Base-by-base conservation (phyloP, 2,888 invertebrate genomes). In the Lithosia quadra region DNA sequence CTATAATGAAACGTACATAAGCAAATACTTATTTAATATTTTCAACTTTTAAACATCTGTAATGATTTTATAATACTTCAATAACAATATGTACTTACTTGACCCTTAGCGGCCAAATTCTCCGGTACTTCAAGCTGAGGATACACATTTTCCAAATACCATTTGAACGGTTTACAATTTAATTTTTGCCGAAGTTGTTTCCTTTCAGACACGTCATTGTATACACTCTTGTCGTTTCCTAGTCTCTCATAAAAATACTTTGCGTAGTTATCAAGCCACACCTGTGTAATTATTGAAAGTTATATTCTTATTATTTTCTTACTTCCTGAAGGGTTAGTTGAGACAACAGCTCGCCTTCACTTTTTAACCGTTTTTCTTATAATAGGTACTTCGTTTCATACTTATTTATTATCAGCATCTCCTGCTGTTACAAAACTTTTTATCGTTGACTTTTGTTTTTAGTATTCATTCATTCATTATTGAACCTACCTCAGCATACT, bases 241-340 rank as follows among this genome's bases (percentile, higher is more conserved):
- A 99, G 98, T 86, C 99, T 96, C 92, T 99, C 98, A 92, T 98
- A 99, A 92, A 98, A 99, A 92, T 99, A 99, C 91, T 98, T 97
- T 81, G 99, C 97, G 92, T 98, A 99, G 76, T 99, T 98, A 89
- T 99, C 99, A 91, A 99, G 94, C 99, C 99, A 99, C 33, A 99
- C 98, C 92, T 96, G 5, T 15, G 76, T 18, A 58, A 43, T 43
- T n/a, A 7, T 56, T 24, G 18, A 0, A 13, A 59, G 13, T 13
- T 34, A 59, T 13, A 10, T 59, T n/a, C n/a, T n/a, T n/a, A n/a
- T n/a, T n/a, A n/a, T n/a, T n/a, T n/a, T n/a, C n/a, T n/a, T n/a
- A n/a, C n/a, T n/a, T n/a, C n/a, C n/a, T n/a, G n/a, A n/a, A n/a
- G n/a, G n/a, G n/a, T n/a, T n/a, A n/a, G n/a, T n/a, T n/a, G n/a